Conservation (phyloP, 2,888 invertebrate species). For the Acleris cristana region DNA sequence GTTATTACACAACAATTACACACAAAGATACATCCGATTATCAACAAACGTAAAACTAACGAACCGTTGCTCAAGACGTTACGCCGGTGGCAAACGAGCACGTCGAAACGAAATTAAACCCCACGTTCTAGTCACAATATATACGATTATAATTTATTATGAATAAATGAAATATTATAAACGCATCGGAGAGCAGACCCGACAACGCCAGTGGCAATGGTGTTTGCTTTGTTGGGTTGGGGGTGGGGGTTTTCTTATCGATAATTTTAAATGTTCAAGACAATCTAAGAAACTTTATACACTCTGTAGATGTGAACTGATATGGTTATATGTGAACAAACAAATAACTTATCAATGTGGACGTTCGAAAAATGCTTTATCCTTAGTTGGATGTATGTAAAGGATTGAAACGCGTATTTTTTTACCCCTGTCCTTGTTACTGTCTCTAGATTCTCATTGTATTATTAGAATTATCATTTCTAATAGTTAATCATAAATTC, state of each 20-base stretch:
- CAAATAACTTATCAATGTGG: too few relatives aligned
- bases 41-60: slow-evolving; percentile 39
- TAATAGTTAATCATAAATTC: too few relatives aligned
- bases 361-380: too few relatives aligned
- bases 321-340: too few relatives aligned
- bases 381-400: too few relatives aligned
- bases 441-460: too few relatives aligned
- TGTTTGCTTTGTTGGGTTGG: slow-evolving; percentile 78
- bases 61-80: slow-evolving; percentile 38
- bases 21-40: slow-evolving; percentile 34
- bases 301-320: too few relatives aligned
- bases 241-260: slow-evolving; percentile 46
- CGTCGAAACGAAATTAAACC: slow-evolving; percentile 61
- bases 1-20: slow-evolving; percentile 24
- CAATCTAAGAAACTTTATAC: too few relatives aligned
- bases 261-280: slow-evolving; percentile 4
- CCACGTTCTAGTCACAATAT: slow-evolving; percentile 55
- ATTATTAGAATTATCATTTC: too few relatives aligned
- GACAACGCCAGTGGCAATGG: slow-evolving; percentile 82
- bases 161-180: slow-evolving; percentile 84
- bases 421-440: too few relatives aligned
- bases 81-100: slow-evolving; percentile 33
- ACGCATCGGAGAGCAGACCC: slow-evolving; percentile 82
- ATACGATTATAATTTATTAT: slow-evolving; percentile 83
- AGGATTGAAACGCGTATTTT: too few relatives aligned